Evolutionary conservation across 2,113 vertebrate species (phyloP).

Genomic region (Labeo catla): DNA sequence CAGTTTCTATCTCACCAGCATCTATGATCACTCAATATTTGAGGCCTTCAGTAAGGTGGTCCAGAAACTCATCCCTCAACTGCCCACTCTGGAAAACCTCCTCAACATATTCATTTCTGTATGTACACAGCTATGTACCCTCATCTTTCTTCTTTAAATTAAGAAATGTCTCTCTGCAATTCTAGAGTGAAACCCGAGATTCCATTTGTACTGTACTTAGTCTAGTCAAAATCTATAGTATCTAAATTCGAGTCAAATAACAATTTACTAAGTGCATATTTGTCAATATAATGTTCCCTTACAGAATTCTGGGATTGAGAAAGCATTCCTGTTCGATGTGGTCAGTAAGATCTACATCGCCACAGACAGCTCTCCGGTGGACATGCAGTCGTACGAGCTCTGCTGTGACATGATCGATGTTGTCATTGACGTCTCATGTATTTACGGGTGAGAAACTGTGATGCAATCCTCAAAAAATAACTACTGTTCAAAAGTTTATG

Average conservation of each 20-base stretch:
- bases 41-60: slow-evolving; percentile 99
- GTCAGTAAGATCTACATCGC: slow-evolving; percentile 99
- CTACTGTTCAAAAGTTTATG: background rate
- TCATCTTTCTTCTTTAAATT: background rate
- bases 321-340: slow-evolving; percentile 98
- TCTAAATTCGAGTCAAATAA: background rate
- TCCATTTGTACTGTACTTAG: background rate
- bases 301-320: slow-evolving; percentile 99
- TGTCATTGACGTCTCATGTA: slow-evolving; percentile 98
- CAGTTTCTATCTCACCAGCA: slow-evolving; percentile 99
- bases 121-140: slow-evolving; percentile 57
- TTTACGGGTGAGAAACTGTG: slow-evolving; percentile 90
- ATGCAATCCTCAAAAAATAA: background rate
- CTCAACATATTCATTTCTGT: slow-evolving; percentile 99
- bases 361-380: slow-evolving; percentile 97
- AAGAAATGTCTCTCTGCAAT: background rate
- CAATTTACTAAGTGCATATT: background rate
- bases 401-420: slow-evolving; percentile 99
- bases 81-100: slow-evolving; percentile 97
- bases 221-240: background rate
- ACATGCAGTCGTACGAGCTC: slow-evolving; percentile 99
- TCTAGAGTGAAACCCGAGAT: background rate
- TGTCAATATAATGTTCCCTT: background rate
- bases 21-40: slow-evolving; percentile 99
- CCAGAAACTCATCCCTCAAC: slow-evolving; percentile 97